These are phyloP conservation scores for Notodonta dromedarius DNA, from an alignment of 2,888 invertebrate genomes.

Conservation along the genomic window DNA sequence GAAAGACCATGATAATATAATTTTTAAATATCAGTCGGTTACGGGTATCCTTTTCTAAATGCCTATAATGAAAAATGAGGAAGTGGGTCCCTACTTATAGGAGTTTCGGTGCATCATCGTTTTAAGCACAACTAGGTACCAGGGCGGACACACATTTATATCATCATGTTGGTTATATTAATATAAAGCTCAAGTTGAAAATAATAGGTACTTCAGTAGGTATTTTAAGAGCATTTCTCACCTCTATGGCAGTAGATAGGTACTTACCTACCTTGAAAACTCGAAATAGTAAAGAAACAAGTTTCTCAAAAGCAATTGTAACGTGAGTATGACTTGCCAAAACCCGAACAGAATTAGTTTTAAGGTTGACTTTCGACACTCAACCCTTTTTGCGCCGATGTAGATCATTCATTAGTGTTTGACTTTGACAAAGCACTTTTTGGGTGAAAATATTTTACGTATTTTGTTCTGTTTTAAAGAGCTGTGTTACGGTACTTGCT, in stretches of 20 bases:
- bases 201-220: no score
- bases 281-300: conserved; percentile 33
- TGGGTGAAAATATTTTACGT: background rate
- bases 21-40: no score
- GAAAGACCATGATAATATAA: no score
- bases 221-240: background rate
- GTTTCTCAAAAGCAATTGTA: conserved; percentile 42
- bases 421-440: conserved; percentile 35
- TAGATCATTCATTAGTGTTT: conserved; percentile 17
- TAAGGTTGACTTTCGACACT: conserved; percentile 40
- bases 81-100: no score
- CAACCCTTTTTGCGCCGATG: conserved; percentile 39
- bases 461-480: background rate
- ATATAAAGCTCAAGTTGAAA: no score
- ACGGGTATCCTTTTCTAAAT: no score
- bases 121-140: no score
- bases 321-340: conserved; percentile 47
- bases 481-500: background rate
- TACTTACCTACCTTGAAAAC: conserved; percentile 20
- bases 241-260: background rate
- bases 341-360: conserved; percentile 40
- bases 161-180: no score
- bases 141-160: no score
- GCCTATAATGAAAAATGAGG: no score
- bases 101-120: no score